Evolutionary conservation across 2,888 invertebrate genomes (phyloP).

Genomic region (Villa cingulata): DNA sequence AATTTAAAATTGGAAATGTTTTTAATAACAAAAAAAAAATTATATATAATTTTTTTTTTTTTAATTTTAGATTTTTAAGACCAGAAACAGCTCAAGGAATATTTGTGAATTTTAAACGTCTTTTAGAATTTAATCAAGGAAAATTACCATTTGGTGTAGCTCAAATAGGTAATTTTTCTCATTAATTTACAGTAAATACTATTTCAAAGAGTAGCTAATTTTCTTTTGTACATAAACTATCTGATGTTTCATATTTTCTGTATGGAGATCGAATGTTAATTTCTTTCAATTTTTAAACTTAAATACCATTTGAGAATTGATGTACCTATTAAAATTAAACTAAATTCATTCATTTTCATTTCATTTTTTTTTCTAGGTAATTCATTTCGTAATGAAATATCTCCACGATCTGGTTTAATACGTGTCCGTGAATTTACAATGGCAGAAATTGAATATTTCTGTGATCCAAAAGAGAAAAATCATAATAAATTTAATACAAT

Average conservation of each 20-base stretch:
- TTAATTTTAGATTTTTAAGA: constrained; percentile 55
- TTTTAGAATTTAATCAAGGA: constrained; percentile 95
- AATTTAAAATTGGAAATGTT: background rate
- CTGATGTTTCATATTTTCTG: background rate
- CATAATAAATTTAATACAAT: constrained; percentile 81
- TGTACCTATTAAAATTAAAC: too few species aligned
- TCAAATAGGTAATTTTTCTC: constrained; percentile 84
- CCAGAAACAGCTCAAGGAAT: constrained; percentile 99
- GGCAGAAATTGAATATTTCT: constrained; percentile 99
- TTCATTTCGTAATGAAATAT: constrained; percentile 98
- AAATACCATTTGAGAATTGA: too few species aligned
- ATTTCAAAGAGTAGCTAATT: too few species aligned
- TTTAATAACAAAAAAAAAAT: background rate
- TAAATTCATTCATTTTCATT: background rate
- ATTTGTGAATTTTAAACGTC: constrained; percentile 96
- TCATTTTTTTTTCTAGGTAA: constrained; percentile 39
- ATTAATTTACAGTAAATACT: too few species aligned
- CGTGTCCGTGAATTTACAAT: constrained; percentile 97
- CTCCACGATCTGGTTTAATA: constrained; percentile 89
- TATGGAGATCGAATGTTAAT: too few species aligned
- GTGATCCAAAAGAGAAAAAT: constrained; percentile 75
- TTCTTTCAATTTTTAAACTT: too few species aligned
- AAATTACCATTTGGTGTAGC: constrained; percentile 94
- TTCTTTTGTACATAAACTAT: too few species aligned
- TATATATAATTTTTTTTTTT: constrained; percentile 5